Percentiles rank a stretch among this genome's conserved stretches.
These are phyloP conservation scores for Notolepis coatsorum DNA, from an alignment of 2,797 vertebrate species.

Conservation along the genomic window DNA sequence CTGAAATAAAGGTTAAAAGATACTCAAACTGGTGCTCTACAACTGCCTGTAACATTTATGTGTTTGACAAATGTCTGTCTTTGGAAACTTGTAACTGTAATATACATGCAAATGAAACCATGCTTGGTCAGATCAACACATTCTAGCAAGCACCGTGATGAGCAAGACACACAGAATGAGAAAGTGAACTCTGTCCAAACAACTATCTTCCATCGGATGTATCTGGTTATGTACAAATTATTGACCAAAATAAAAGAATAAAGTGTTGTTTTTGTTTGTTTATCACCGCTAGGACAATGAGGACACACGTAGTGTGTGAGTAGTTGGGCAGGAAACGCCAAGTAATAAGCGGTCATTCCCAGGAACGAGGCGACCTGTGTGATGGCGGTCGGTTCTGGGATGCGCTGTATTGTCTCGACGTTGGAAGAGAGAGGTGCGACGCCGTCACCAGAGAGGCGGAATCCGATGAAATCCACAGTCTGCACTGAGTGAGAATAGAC, in stretches of 20 bases:
- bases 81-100: conserved; percentile 64
- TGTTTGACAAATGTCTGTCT: conserved; percentile 70
- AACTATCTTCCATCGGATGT: conserved; percentile 67
- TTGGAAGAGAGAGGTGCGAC: no score
- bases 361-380: no score
- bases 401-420: no score
- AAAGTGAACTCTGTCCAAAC: conserved; percentile 56
- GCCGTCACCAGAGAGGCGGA: no score
- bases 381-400: no score
- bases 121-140: conserved; percentile 58
- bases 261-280: conserved; percentile 42
- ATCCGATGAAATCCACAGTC: no score
- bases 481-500: no score
- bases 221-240: conserved; percentile 69
- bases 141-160: conserved; percentile 63
- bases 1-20: conserved; percentile 57
- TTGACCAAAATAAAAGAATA: conserved; percentile 78
- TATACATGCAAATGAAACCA: conserved; percentile 58
- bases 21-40: conserved; percentile 72
- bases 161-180: conserved; percentile 47
- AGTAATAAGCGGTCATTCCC: no score
- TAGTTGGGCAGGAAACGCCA: no score
- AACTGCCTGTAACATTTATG: conserved; percentile 74
- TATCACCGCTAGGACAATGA: no score
- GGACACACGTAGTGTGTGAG: no score